Evolutionary conservation across 1,140 invertebrate species (phyloP).

Genomic region (Acyrthosiphon pisum): DNA sequence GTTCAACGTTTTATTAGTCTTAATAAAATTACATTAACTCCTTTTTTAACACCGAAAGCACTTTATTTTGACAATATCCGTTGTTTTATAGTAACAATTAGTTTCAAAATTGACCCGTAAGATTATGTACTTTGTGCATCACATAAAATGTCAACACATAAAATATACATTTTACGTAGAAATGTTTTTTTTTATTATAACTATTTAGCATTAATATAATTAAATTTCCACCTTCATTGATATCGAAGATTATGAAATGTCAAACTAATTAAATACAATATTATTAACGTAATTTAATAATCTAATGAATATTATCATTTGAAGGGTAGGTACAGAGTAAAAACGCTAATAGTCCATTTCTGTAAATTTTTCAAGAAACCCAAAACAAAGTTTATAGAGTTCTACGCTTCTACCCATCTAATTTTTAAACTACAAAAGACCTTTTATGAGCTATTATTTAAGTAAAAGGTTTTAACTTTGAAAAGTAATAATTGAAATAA

Average conservation of each 20-base stretch:
- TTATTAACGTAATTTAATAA: background rate
- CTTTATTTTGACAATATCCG: constrained; percentile 10
- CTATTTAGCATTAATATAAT: background rate
- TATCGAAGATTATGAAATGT: background rate
- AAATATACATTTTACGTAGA: background rate
- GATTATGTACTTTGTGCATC: background rate
- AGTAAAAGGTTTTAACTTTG: no score
- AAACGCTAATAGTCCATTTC: no score
- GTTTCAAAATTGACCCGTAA: background rate
- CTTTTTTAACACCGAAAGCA: background rate
- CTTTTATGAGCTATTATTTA: no score
- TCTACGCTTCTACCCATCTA: no score
- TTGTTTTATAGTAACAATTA: constrained; percentile 1
- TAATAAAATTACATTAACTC: background rate
- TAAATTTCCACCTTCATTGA: background rate
- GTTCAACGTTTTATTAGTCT: background rate
- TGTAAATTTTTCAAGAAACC: no score
- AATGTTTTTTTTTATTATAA: background rate
- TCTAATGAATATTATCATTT: no score
- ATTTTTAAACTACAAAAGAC: no score
- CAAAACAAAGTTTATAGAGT: no score
- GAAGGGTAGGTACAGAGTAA: no score
- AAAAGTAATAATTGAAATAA: no score
- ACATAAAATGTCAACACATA: background rate
- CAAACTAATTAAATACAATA: background rate